These are phyloP conservation scores for Phrynocephalus forsythii DNA, from an alignment of 2,797 vertebrate genomes.

Conservation along the genomic window DNA sequence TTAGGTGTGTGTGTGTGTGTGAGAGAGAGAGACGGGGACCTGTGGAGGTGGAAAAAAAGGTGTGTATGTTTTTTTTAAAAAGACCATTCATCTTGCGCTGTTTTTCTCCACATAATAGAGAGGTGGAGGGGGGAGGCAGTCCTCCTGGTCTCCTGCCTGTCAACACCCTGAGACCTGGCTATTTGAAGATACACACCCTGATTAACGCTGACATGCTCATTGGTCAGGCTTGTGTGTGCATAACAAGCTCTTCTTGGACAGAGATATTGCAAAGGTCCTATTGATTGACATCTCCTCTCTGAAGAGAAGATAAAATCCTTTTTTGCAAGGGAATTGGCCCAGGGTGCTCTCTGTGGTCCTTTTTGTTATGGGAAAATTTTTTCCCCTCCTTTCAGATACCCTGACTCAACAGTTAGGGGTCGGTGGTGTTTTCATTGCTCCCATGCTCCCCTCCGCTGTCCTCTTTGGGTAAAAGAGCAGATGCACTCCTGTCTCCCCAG, in stretches of 20 bases:
- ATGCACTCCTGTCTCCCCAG: background rate
- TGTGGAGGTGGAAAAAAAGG: too few relatives aligned
- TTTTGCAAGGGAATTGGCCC: conserved; percentile 39
- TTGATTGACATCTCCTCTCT: conserved; percentile 16
- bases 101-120: too few relatives aligned
- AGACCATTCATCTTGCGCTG: background rate
- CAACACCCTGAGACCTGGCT: too few relatives aligned
- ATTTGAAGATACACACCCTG: too few relatives aligned
- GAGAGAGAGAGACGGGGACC: too few relatives aligned
- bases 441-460: too few relatives aligned
- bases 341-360: conserved; percentile 31
- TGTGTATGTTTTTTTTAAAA: too few relatives aligned
- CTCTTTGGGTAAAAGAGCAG: background rate
- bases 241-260: background rate
- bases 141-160: too few relatives aligned
- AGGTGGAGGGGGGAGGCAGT: too few relatives aligned
- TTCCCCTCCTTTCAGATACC: conserved; percentile 12
- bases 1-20: background rate
- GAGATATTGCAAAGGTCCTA: background rate
- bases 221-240: too few relatives aligned
- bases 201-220: too few relatives aligned
- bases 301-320: conserved; percentile 36
- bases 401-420: background rate
- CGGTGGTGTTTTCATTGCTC: background rate
- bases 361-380: conserved; percentile 12